A percentile compares a stretch with the other conserved stretches of the same genome.
These are phyloP conservation scores for Deroplatys truncata DNA, from an alignment of 2,888 invertebrate species.

Conservation along the genomic window DNA sequence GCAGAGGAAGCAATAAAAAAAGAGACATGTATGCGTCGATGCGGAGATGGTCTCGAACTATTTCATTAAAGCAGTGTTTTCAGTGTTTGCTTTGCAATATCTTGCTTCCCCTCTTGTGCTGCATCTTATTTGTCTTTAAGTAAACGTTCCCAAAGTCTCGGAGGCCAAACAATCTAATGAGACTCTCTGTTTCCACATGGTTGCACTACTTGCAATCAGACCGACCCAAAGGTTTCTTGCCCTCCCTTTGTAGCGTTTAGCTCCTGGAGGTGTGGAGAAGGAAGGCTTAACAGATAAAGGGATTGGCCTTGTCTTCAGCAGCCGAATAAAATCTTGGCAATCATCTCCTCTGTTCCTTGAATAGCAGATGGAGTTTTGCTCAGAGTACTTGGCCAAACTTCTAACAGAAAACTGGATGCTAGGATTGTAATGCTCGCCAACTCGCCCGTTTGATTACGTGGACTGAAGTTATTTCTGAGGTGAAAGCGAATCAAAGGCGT, in stretches of 20 bases:
- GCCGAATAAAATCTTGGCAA: not conserved
- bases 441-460: not conserved
- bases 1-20: not conserved
- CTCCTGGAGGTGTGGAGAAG: not conserved
- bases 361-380: not conserved
- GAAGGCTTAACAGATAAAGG: not conserved
- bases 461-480: not conserved
- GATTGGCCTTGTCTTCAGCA: not conserved
- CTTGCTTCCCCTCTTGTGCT: not conserved
- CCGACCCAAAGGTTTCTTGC: not conserved
- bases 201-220: not conserved
- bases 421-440: not conserved
- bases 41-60: constrained; percentile 7
- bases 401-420: not conserved
- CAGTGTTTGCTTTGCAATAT: constrained; percentile 16
- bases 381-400: not conserved
- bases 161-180: constrained; percentile 16
- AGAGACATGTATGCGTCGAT: not conserved
- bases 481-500: not conserved
- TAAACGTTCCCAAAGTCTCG: constrained; percentile 9
- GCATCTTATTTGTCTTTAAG: constrained; percentile 10
- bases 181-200: constrained; percentile 7
- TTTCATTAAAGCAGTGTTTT: constrained; percentile 28
- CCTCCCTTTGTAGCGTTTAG: not conserved
- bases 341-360: not conserved